A percentile compares a stretch with the other conserved stretches of the same genome.
phyloP scores from a whole-genome alignment of 2,113 vertebrate species.

The Synodontis membranacea region DNA sequence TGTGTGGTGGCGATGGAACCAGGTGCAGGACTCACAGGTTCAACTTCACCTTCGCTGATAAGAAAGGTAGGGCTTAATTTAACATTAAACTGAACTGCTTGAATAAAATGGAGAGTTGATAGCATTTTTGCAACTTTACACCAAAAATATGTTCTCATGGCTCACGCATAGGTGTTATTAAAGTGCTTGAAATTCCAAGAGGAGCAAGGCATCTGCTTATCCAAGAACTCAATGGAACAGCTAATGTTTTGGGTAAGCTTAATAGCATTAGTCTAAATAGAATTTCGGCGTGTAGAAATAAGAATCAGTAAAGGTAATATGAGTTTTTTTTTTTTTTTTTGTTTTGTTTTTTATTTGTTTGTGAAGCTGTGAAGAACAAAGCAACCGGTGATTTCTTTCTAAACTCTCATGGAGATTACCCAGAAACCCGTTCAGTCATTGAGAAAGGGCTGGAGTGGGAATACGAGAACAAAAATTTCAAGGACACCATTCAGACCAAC shows the following conservation, averaged over 20 bases:
- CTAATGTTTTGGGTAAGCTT: constrained; percentile 84
- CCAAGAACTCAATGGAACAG: constrained; percentile 83
- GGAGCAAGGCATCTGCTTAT: constrained; percentile 93
- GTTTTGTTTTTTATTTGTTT: neutral
- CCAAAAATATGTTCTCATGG: constrained; percentile 33
- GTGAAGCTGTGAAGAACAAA: constrained; percentile 87
- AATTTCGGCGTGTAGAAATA: neutral
- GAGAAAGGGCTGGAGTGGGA: constrained; percentile 96
- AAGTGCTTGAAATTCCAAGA: constrained; percentile 92
- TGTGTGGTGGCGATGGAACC: constrained; percentile 91
- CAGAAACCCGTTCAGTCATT: constrained; percentile 83
- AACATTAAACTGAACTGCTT: neutral
- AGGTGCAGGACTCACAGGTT: constrained; percentile 93
- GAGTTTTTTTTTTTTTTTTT: no score
- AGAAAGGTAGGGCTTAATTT: constrained; percentile 78
- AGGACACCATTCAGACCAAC: constrained; percentile 89
- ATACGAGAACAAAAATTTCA: constrained; percentile 85
- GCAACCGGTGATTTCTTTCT: constrained; percentile 87
- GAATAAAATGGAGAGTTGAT: neutral
- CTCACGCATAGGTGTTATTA: constrained; percentile 81
- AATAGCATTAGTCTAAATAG: constrained; percentile 33
- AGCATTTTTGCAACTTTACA: neutral
- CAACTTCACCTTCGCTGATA: constrained; percentile 82
- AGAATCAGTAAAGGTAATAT: neutral
- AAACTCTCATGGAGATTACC: constrained; percentile 82